A percentile compares a stretch with the other conserved stretches of the same genome.
These are phyloP conservation scores for Mus pahari DNA, from an alignment of 2,113 vertebrate species.

Conservation along the genomic window DNA sequence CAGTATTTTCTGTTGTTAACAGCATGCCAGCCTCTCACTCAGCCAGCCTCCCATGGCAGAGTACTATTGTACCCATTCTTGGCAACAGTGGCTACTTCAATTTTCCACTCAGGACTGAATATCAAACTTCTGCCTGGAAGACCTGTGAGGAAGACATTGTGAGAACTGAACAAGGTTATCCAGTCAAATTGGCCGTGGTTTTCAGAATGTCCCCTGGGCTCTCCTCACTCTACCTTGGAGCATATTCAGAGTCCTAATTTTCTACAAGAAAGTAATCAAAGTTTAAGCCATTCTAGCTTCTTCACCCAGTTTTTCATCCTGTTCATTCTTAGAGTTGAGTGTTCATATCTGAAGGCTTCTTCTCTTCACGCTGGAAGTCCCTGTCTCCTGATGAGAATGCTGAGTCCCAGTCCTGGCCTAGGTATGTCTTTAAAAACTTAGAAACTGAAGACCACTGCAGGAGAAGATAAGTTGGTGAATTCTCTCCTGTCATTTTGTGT, in stretches of 20 bases:
- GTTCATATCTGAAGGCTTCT: background rate
- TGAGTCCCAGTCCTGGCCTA: background rate
- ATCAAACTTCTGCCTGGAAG: background rate
- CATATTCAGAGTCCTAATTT: background rate
- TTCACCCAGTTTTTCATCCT: background rate
- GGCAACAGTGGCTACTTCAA: rapidly evolving
- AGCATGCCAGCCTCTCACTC: background rate
- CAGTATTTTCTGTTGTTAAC: slow-evolving; percentile 40
- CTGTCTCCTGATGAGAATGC: background rate
- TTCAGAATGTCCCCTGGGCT: background rate
- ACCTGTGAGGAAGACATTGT: background rate
- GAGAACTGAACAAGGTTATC: background rate
- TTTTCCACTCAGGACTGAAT: background rate
- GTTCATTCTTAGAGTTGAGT: background rate
- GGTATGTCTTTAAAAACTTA: too few relatives aligned
- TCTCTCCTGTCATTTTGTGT: background rate
- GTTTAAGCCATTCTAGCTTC: background rate
- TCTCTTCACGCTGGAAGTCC: background rate
- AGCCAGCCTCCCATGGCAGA: background rate
- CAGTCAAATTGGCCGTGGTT: background rate
- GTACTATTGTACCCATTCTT: background rate
- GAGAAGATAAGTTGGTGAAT: background rate
- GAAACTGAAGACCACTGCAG: background rate
- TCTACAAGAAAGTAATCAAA: background rate
- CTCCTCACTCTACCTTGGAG: background rate